phyloP scores from a whole-genome alignment of 2,797 vertebrate genomes.

The Chrysocyon brachyurus region DNA sequence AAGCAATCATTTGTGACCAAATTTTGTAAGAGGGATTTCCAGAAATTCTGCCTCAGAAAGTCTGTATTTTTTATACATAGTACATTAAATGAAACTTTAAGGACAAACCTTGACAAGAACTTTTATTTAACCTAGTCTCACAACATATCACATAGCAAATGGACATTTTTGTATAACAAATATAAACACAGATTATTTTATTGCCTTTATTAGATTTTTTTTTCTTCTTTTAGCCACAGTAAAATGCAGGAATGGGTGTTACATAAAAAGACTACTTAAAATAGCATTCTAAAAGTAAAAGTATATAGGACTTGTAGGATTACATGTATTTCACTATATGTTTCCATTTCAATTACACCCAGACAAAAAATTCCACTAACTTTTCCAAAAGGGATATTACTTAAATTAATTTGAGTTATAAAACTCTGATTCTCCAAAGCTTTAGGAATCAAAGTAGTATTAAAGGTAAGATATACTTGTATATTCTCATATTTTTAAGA shows the following conservation, averaged over 20 bases:
- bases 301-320: not conserved
- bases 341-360: not conserved
- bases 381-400: not conserved
- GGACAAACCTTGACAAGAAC: not conserved
- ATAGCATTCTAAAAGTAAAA: not conserved
- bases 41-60: not conserved
- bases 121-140: not conserved
- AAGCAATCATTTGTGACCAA: not conserved
- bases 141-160: not conserved
- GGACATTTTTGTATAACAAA: not conserved
- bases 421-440: not conserved
- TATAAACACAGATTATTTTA: not conserved
- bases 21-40: not conserved
- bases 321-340: not conserved
- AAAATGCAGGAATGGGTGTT: not conserved
- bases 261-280: not conserved
- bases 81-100: not conserved
- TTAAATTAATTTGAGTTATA: not conserved
- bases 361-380: not conserved
- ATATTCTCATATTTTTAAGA: not conserved
- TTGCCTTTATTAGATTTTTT: not conserved
- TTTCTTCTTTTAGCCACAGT: not conserved
- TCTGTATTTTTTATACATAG: not conserved
- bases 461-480: not conserved
- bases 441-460: not conserved